Evolutionary conservation across 2,113 vertebrate species (phyloP).

Genomic region (Actenoides lindsayi): DNA sequence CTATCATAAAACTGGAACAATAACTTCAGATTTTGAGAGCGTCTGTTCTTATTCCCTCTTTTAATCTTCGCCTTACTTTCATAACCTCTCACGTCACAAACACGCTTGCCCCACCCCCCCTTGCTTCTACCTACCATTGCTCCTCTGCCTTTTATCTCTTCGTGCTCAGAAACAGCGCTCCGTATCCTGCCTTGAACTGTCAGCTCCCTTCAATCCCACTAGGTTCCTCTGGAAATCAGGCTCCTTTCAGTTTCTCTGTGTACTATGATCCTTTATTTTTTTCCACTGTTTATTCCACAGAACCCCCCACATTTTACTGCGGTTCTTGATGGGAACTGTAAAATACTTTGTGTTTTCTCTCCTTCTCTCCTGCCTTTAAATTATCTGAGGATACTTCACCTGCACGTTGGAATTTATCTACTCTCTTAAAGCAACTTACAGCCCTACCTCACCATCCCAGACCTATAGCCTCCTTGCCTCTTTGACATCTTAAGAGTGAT

Average conservation of each 20-base stretch:
- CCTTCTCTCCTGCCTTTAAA: neutral
- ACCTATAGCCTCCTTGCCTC: fast-evolving
- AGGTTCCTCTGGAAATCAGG: neutral
- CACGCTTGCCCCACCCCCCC: neutral
- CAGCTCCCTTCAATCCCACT: neutral
- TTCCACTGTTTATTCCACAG: neutral
- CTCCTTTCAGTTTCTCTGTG: neutral
- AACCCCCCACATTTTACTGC: neutral
- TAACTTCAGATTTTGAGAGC: neutral
- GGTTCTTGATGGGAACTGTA: neutral
- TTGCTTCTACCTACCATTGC: neutral
- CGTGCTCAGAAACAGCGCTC: neutral
- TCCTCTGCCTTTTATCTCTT: slow-evolving; percentile 5
- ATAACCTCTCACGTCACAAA: neutral
- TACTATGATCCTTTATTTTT: neutral
- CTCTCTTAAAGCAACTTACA: neutral
- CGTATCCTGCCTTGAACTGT: neutral
- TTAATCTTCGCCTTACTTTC: neutral
- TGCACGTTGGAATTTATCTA: neutral
- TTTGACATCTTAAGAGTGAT: neutral
- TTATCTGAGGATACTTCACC: neutral
- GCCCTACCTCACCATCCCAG: neutral
- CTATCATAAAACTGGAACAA: neutral
- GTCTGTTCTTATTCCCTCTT: neutral
- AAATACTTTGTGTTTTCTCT: neutral